Conservation (phyloP, 2,113 vertebrate species). For the Myrmecobius fasciatus region DNA sequence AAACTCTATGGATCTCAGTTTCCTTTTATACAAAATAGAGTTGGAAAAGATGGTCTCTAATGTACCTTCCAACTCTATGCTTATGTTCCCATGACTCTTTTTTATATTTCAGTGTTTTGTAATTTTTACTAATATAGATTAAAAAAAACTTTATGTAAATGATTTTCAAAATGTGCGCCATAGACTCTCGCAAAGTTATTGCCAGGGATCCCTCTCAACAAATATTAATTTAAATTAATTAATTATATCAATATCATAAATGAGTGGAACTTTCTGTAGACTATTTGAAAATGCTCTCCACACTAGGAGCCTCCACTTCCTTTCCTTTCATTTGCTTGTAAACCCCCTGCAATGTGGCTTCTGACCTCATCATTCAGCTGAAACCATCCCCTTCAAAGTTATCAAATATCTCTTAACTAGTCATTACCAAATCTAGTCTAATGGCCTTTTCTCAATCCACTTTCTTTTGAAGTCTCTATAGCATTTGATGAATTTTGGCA, state of each 20-base stretch:
- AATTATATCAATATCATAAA: neutral
- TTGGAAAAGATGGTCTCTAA: too few relatives aligned
- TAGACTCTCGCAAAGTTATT: neutral
- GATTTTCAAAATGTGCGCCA: neutral
- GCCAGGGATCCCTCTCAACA: neutral
- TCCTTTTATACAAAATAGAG: too few relatives aligned
- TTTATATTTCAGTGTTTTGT: too few relatives aligned
- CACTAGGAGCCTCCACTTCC: neutral
- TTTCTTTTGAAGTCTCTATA: neutral
- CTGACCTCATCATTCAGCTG: neutral
- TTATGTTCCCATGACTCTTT: too few relatives aligned
- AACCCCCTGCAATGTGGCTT: neutral
- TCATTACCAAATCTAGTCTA: neutral
- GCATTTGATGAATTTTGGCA: neutral
- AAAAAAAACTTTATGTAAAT: too few relatives aligned
- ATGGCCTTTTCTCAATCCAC: neutral
- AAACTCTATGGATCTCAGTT: too few relatives aligned
- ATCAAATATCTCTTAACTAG: neutral
- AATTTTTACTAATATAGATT: too few relatives aligned
- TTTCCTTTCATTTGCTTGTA: neutral
- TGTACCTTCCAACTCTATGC: too few relatives aligned
- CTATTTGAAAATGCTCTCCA: neutral
- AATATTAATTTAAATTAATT: neutral
- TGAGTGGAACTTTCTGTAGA: neutral
- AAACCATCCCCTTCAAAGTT: neutral